Percentiles rank a stretch among this genome's conserved stretches.
Evolutionary conservation across 2,888 invertebrate genomes (phyloP).

Genomic region (Drosophila diplacantha): DNA sequence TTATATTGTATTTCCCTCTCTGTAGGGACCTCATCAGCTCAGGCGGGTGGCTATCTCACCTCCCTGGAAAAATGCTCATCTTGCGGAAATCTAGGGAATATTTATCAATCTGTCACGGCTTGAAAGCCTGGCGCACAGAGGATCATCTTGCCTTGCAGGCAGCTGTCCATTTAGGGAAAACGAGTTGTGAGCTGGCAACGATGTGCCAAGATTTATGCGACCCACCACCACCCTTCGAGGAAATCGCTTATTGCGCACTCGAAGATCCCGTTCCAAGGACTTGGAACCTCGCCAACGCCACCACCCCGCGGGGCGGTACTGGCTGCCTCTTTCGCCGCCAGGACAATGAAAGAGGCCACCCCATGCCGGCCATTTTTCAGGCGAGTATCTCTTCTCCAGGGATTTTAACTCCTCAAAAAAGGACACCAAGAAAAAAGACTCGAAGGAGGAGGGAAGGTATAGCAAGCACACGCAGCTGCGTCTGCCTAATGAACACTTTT

Average conservation of each 20-base stretch:
- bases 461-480: conserved; percentile 53
- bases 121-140: conserved; percentile 8
- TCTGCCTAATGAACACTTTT: conserved; percentile 55
- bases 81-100: conserved; percentile 33
- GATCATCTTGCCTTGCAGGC: conserved; percentile 42
- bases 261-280: conserved; percentile 32
- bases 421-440: conserved; percentile 9
- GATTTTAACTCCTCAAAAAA: conserved; percentile 19
- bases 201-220: conserved; percentile 15
- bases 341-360: conserved; percentile 26
- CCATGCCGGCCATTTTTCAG: conserved; percentile 38
- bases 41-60: conserved; percentile 52
- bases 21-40: conserved; percentile 15
- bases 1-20: conserved; percentile 1
- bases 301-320: conserved; percentile 54
- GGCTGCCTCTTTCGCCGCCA: conserved; percentile 62
- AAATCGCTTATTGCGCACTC: conserved; percentile 36
- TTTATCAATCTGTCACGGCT: conserved; percentile 63
- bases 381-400: conserved; percentile 15
- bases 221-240: conserved; percentile 23
- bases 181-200: conserved; percentile 45
- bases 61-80: conserved; percentile 16
- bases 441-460: conserved; percentile 5
- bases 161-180: conserved; percentile 64
- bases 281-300: conserved; percentile 55